Evolutionary conservation across 2,888 invertebrate species (phyloP).

Genomic region (Platerodrilus igneus): DNA sequence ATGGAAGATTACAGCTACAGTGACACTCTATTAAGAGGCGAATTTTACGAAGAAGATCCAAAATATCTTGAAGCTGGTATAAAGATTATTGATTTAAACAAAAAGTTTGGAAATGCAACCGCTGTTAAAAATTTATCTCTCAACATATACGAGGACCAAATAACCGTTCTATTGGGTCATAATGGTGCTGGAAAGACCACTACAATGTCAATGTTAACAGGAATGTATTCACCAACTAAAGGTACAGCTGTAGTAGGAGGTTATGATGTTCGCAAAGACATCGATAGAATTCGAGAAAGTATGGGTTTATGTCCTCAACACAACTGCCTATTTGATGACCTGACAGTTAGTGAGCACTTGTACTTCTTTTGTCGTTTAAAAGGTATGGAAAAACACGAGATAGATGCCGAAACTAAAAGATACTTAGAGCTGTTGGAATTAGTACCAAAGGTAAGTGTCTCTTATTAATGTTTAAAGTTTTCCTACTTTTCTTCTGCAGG

Average conservation of each 20-base stretch:
- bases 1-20: not conserved
- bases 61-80: constrained; percentile 50
- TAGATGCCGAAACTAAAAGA: constrained; percentile 58
- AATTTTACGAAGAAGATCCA: constrained; percentile 53
- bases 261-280: constrained; percentile 63
- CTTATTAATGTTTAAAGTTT: no score
- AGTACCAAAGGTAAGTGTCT: constrained; percentile 56
- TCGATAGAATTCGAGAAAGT: constrained; percentile 60
- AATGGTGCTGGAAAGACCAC: constrained; percentile 94
- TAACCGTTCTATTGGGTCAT: constrained; percentile 72
- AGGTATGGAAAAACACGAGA: constrained; percentile 53
- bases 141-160: constrained; percentile 84
- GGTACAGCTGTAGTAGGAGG: constrained; percentile 72
- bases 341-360: constrained; percentile 79
- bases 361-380: constrained; percentile 75
- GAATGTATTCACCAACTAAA: constrained; percentile 61
- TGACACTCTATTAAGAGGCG: constrained; percentile 33
- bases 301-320: constrained; percentile 83
- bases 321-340: constrained; percentile 75
- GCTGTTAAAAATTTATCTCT: constrained; percentile 68
- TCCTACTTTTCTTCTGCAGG: constrained; percentile 38
- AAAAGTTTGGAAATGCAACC: constrained; percentile 54
- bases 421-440: constrained; percentile 64
- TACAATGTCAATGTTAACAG: constrained; percentile 89
- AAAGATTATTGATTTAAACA: constrained; percentile 55